Evolutionary conservation across 1,140 invertebrate species (phyloP), one percentile per base, ranked within the genome.

Genomic region (Pemphigus obesinymphae): DNA sequence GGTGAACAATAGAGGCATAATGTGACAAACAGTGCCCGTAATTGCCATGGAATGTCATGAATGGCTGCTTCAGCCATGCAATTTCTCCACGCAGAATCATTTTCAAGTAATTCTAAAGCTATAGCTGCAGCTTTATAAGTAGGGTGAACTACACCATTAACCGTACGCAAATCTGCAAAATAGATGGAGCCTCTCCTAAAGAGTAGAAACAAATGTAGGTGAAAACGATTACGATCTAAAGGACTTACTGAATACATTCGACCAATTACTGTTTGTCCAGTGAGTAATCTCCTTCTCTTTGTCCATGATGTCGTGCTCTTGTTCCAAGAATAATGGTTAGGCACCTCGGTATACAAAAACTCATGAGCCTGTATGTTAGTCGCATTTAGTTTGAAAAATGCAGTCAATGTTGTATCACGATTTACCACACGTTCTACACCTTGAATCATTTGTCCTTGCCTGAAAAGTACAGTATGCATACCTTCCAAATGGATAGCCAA

Each of bases 171-270:
- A 83, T 85, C 82, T 82, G 84, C 83, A 85, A 87, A 89, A 76
- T 82, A 86, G 68, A 72, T 87, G n/a, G 88, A 86, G 45, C 88
- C 88, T 84, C 75, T 84, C 84, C 89, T 82, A 84, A 86, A 82
- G 84, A 85, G 73, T 84, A 89, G 85, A 75, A 89, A 84, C 73
- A 89, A 73, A 81, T 86, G 84, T 70, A 89, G 83, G 86, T 86
- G 85, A 85, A 84, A 88, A 66, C 85, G 86, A 85, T 88, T 86
- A n/a, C n/a, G n/a, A n/a, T n/a, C n/a, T n/a, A n/a, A n/a, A n/a
- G n/a, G n/a, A n/a, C n/a, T n/a, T n/a, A n/a, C n/a, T n/a, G n/a
- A n/a, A n/a, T n/a, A n/a, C n/a, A n/a, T n/a, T n/a, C n/a, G n/a
- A n/a, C n/a, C 34, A 72, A 82, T 72, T 87, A 85, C 37, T 86